phyloP scores from a whole-genome alignment of 2,113 vertebrate species.

The Cranoglanis bouderius region DNA sequence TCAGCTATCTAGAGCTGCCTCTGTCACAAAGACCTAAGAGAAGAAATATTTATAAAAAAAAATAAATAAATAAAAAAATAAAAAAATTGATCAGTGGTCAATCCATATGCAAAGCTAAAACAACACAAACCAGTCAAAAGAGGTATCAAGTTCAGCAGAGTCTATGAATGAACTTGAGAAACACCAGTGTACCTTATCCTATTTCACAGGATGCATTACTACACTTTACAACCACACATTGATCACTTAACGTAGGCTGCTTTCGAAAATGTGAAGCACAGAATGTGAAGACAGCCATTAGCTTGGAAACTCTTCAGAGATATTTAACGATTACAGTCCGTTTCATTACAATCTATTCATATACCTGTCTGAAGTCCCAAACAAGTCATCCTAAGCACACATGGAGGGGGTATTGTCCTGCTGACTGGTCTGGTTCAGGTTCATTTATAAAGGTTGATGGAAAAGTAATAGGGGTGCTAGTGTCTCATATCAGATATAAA shows the following conservation, averaged over 20 bases:
- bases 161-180: neutral
- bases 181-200: constrained; percentile 25
- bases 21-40: constrained; percentile 70
- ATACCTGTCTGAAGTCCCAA: neutral
- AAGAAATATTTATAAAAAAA: constrained; percentile 2
- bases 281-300: neutral
- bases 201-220: constrained; percentile 23
- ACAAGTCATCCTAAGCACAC: neutral
- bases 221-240: constrained; percentile 18
- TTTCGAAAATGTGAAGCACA: neutral
- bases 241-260: neutral
- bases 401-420: neutral
- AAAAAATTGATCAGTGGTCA: neutral
- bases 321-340: neutral
- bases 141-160: neutral
- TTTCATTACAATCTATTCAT: neutral
- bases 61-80: neutral
- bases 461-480: neutral
- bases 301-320: neutral
- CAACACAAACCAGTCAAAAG: constrained; percentile 8
- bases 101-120: neutral
- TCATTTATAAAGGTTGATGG: neutral
- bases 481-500: neutral
- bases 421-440: constrained; percentile 9
- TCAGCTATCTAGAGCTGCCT: constrained; percentile 63